phyloP scores from a whole-genome alignment of 2,113 vertebrate species.

The Lontra canadensis region DNA sequence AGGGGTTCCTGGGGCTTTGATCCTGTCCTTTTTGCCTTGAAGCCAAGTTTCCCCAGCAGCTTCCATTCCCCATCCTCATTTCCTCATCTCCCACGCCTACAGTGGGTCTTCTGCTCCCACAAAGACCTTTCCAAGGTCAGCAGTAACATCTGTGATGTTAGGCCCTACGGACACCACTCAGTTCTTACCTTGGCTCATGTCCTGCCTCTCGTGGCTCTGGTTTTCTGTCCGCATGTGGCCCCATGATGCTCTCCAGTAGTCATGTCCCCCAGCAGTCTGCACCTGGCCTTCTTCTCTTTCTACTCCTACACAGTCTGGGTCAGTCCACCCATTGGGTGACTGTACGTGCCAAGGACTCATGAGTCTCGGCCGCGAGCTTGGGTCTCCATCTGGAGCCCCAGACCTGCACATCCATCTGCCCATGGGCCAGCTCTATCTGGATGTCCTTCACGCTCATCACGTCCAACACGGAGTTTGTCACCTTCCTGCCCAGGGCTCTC shows the following conservation, averaged over 20 bases:
- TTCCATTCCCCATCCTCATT: background rate
- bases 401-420: background rate
- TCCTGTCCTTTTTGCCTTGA: background rate
- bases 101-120: background rate
- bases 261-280: background rate
- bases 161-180: background rate
- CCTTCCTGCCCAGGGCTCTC: background rate
- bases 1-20: background rate
- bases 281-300: background rate
- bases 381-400: background rate
- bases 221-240: background rate
- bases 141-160: background rate
- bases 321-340: background rate
- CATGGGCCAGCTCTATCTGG: background rate
- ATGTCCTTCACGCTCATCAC: background rate
- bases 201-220: background rate
- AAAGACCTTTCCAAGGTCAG: background rate
- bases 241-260: background rate
- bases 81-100: background rate
- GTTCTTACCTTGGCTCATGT: background rate
- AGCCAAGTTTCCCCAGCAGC: background rate
- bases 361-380: background rate
- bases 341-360: fast-evolving
- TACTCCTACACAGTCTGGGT: background rate
- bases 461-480: background rate